A percentile compares a stretch with the other conserved stretches of the same genome.
phyloP scores from a whole-genome alignment of 2,113 vertebrate genomes.

The Dicaeum eximium region DNA sequence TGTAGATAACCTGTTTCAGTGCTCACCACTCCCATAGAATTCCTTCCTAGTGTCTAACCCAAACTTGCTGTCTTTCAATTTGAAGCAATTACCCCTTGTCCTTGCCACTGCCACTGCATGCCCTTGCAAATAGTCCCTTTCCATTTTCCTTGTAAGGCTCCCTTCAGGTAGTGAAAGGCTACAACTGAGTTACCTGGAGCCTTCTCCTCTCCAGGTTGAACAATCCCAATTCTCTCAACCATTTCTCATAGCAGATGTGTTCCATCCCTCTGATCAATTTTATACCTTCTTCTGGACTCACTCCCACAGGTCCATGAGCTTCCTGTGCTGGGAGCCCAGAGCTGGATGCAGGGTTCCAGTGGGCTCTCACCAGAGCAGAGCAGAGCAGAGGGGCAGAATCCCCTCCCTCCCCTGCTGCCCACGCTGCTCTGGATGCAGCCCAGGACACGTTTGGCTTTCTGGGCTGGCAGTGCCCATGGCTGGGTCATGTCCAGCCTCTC shows the following conservation, averaged over 20 bases:
- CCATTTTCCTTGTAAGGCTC: neutral
- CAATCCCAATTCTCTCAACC: neutral
- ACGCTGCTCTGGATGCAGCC: neutral
- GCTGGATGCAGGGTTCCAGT: neutral
- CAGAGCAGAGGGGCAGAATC: neutral
- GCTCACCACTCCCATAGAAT: neutral
- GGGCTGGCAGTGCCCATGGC: neutral
- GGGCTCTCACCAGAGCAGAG: neutral
- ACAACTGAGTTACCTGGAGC: accelerated
- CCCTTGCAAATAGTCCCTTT: neutral
- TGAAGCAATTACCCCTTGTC: neutral
- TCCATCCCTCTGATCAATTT: neutral
- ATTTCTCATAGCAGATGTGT: neutral
- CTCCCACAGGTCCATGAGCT: accelerated
- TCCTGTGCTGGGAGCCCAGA: no score
- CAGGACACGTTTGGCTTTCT: neutral
- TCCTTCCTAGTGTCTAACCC: neutral
- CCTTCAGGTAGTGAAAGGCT: neutral
- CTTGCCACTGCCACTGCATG: no score
- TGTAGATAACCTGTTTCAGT: neutral
- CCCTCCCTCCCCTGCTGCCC: neutral
- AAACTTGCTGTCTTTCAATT: neutral
- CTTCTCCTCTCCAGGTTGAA: neutral
- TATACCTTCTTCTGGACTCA: neutral
- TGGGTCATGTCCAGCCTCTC: neutral